Evolutionary conservation across 2,888 invertebrate genomes (phyloP).

Genomic region (Andrena fulva): DNA sequence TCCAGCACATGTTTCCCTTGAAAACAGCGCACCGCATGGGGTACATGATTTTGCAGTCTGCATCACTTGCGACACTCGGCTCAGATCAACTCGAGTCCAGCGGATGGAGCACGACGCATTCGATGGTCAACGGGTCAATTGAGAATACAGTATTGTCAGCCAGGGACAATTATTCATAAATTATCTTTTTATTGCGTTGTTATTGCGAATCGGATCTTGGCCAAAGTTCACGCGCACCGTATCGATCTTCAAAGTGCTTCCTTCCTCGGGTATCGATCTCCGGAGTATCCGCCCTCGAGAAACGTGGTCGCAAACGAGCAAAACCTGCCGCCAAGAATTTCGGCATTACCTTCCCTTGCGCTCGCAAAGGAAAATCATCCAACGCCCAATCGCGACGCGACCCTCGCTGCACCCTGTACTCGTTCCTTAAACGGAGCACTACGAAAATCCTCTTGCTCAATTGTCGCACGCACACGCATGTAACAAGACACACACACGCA

Average conservation of each 20-base stretch:
- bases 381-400: constrained; percentile 20
- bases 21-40: background rate
- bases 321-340: background rate
- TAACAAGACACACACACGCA: constrained; percentile 13
- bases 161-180: background rate
- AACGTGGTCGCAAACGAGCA: background rate
- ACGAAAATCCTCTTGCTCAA: constrained; percentile 59
- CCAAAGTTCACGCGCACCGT: background rate
- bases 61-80: background rate
- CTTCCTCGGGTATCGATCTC: too few species aligned
- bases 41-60: background rate
- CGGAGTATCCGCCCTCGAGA: too few species aligned
- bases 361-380: constrained; percentile 13
- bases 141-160: background rate
- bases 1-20: background rate
- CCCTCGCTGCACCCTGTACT: constrained; percentile 36
- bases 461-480: constrained; percentile 26
- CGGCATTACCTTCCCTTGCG: background rate
- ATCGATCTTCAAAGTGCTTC: background rate
- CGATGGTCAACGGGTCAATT: background rate
- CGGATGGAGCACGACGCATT: too few species aligned
- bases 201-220: background rate
- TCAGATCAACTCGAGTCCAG: background rate
- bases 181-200: background rate
- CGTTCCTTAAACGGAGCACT: constrained; percentile 66